These are phyloP conservation scores for Bombus difficillimus DNA, from an alignment of 1,140 invertebrate species.

Conservation along the genomic window DNA sequence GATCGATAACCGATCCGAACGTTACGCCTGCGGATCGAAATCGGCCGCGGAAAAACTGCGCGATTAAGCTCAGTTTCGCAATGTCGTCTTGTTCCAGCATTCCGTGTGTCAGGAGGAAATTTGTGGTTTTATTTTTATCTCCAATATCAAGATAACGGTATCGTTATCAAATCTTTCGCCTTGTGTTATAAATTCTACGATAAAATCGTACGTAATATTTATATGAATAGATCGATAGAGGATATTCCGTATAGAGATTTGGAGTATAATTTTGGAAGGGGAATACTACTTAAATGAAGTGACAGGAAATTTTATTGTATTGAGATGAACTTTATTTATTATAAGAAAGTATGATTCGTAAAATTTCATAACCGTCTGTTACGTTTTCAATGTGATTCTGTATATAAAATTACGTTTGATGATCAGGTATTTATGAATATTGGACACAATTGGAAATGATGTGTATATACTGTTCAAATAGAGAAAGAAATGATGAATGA, in stretches of 20 bases:
- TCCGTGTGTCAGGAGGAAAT: not conserved
- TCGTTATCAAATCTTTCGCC: not conserved
- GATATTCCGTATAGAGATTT: not conserved
- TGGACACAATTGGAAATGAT: not conserved
- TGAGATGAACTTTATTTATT: not conserved
- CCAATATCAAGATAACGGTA: not conserved
- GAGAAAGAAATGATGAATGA: not conserved
- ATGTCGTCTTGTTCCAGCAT: not conserved
- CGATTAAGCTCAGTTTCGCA: constrained; percentile 1
- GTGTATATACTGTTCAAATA: not conserved
- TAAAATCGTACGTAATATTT: not conserved
- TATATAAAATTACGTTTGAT: not conserved
- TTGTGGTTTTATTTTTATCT: not conserved
- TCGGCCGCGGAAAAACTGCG: not conserved
- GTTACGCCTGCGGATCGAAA: constrained; percentile 1
- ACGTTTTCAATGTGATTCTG: not conserved
- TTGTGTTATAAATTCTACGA: not conserved
- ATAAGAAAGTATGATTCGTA: not conserved
- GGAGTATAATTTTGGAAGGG: not conserved
- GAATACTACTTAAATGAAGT: not conserved
- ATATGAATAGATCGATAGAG: not conserved
- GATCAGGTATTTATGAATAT: not conserved
- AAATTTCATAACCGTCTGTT: not conserved
- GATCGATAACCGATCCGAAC: constrained; percentile 41
- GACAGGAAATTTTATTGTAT: not conserved